Evolutionary conservation across 1,140 invertebrate genomes (phyloP), one percentile per base, ranked within the genome.

Genomic region (Pogonomyrmex californicus): DNA sequence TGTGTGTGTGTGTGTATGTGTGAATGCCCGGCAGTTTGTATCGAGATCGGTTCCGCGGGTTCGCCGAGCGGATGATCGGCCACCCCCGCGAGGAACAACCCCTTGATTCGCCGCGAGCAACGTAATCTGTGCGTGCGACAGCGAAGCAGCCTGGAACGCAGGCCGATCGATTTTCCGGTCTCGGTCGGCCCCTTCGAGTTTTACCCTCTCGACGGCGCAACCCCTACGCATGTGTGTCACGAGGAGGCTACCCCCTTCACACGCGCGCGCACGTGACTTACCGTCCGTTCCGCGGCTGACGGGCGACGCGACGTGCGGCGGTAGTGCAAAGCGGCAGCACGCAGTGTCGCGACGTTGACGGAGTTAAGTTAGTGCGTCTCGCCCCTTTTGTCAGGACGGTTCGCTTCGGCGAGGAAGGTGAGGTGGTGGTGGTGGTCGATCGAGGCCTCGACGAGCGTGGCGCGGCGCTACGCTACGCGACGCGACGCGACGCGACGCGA

Each of bases 111-210:
- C 4, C 4, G 78, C 51, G 5, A n/a, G 78, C 78, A 65, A 71
- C 78, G 78, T 70, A 17, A 81, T 81, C 77, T 81, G 14, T 68
- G 77, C 47, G 77, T 30, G 44, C 47, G 36, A 33, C 33, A n/a
- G 5, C 12, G 47, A 81, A 81, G n/a, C 36, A 81, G 3, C 14
- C 30, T 6, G 47, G 23, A 51, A 10, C 5, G 63, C 12, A 14
- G 0, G n/a, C 23, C 36, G 38, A 82, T 82, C 78, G 41, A 82
- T 82, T 71, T 58, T 47, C 5, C 41, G 3, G 41, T 36, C 79
- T 83, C 79, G 41, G 41, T 82, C 79, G 49, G 54, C 4, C 33
- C n/a, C 17, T 0, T 1, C 36, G 44, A 58, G 6, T 10, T 71
- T 10, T 30, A 70, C 41, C 23, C 17, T 49, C 10, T 71, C 10